Evolutionary conservation across 92 coral and sea anemone species (phyloP).

Genomic region (Epizoanthus illoricatus): DNA sequence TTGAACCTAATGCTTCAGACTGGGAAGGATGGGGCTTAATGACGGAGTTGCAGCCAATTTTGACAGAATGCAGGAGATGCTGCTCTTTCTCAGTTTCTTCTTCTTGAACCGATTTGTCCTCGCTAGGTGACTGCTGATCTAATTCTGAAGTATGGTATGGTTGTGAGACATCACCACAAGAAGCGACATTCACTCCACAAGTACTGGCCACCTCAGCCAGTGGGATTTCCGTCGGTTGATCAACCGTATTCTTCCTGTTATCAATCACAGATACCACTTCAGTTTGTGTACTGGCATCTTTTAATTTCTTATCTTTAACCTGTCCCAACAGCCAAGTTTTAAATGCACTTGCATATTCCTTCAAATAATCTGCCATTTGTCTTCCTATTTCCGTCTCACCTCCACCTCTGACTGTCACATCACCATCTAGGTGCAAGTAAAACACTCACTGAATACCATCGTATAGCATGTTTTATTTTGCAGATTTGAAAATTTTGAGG

Average conservation of each 20-base stretch:
- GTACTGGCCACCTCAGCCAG: neutral
- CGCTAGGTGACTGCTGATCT: neutral
- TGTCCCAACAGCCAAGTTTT: neutral
- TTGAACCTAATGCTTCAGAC: neutral
- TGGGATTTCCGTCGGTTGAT: neutral
- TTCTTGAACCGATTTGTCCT: neutral
- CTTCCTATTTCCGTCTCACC: too few relatives aligned
- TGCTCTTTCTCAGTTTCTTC: neutral
- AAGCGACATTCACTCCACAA: neutral
- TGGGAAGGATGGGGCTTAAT: neutral
- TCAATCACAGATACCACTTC: neutral
- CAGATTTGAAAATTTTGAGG: too few relatives aligned
- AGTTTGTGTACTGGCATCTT: conserved; percentile 4
- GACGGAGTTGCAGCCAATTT: neutral
- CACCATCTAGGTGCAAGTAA: too few relatives aligned
- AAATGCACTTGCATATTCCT: neutral
- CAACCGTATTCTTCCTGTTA: neutral
- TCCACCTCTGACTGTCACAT: too few relatives aligned
- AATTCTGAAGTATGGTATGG: too few relatives aligned
- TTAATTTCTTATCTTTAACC: neutral
- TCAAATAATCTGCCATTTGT: too few relatives aligned
- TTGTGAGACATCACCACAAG: neutral
- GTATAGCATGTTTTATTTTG: too few relatives aligned
- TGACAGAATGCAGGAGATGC: neutral
- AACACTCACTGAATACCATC: too few relatives aligned